phyloP scores from a whole-genome alignment of 2,888 invertebrate genomes.

The Lamellibrachia columna region DNA sequence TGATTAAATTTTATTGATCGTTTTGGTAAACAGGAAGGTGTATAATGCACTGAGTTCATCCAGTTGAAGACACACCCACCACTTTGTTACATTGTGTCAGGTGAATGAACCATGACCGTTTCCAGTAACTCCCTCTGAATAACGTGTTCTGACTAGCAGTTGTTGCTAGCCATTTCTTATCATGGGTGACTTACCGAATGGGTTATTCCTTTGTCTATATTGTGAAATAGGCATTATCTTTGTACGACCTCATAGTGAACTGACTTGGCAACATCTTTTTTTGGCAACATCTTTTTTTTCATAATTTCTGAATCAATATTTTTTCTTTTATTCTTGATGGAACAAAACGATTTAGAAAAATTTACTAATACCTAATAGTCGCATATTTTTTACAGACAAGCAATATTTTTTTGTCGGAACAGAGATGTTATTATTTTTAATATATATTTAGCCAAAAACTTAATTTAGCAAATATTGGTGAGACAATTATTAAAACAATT shows the following conservation, averaged over 20 bases:
- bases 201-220: background rate
- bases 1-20: background rate
- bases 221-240: background rate
- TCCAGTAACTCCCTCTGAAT: too few species aligned
- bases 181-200: background rate
- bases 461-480: background rate
- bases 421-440: background rate
- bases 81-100: background rate
- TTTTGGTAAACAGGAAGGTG: background rate
- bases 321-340: background rate
- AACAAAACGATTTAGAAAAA: too few species aligned
- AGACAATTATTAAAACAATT: background rate
- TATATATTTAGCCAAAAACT: background rate
- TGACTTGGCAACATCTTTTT: background rate
- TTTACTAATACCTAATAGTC: background rate
- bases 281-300: too few species aligned
- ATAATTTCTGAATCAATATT: background rate
- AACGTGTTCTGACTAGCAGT: background rate
- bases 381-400: background rate
- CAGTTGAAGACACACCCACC: background rate
- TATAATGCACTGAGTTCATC: background rate
- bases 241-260: background rate
- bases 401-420: background rate
- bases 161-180: background rate
- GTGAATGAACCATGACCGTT: background rate